Evolutionary conservation across 1,140 invertebrate species (phyloP).

Genomic region (Papilio aristodemus): DNA sequence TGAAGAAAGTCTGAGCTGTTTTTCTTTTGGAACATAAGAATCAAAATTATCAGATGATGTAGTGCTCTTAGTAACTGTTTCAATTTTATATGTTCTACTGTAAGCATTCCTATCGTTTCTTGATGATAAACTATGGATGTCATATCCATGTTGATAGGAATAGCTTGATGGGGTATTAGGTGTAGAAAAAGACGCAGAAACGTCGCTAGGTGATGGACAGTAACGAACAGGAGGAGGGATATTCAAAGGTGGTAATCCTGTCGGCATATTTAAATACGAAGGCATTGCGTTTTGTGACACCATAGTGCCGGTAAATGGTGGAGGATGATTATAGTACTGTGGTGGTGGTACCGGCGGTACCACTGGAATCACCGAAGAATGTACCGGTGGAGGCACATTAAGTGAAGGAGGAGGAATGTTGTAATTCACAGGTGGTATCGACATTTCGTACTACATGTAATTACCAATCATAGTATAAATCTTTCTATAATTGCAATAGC

Average conservation of each 20-base stretch:
- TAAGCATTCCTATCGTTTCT: conserved; percentile 4
- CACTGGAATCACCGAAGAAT: conserved; percentile 30
- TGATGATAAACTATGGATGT: background rate
- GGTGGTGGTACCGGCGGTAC: conserved; percentile 39
- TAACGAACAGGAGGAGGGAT: conserved; percentile 44
- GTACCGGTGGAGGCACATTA: conserved; percentile 44
- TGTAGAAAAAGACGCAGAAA: conserved; percentile 33
- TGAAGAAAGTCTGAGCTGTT: conserved; percentile 23
- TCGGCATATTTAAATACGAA: background rate
- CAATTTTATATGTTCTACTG: background rate
- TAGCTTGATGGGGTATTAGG: conserved; percentile 37
- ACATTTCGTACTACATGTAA: conserved; percentile 44
- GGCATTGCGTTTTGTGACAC: background rate
- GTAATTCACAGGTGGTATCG: conserved; percentile 57
- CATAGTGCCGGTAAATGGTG: conserved; percentile 32
- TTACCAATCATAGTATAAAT: background rate
- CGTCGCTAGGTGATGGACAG: conserved; percentile 20
- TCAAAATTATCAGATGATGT: background rate
- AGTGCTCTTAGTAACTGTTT: background rate
- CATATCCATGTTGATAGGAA: conserved; percentile 18
- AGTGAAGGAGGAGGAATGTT: conserved; percentile 60
- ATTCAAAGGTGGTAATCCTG: conserved; percentile 35
- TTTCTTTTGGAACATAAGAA: background rate
- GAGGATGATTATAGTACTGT: conserved; percentile 41
- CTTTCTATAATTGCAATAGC: background rate